Conservation (phyloP, 2,888 invertebrate species). For the Trichacis sp. region DNA sequence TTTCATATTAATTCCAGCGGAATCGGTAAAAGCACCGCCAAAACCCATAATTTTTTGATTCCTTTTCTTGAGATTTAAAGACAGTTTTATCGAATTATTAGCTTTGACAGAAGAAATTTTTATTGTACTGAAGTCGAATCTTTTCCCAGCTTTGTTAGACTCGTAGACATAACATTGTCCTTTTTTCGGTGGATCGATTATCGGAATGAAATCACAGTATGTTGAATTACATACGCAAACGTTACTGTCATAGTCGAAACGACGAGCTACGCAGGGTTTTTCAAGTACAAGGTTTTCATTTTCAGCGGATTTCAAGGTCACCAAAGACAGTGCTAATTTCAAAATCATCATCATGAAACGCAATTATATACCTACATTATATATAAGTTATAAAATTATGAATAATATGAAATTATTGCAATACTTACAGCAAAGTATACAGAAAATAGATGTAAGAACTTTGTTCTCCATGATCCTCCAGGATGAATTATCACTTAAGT, state of each 20-base stretch:
- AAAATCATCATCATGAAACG: too few relatives aligned
- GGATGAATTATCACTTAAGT: too few relatives aligned
- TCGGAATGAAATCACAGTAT: slow-evolving; percentile 78
- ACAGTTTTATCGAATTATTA: slow-evolving; percentile 16
- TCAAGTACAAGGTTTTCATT: too few relatives aligned
- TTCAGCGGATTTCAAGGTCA: too few relatives aligned
- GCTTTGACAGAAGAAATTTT: slow-evolving; percentile 62
- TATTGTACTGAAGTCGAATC: slow-evolving; percentile 70
- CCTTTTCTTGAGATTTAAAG: slow-evolving; percentile 55
- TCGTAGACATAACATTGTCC: slow-evolving; percentile 54
- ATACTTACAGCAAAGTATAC: neutral
- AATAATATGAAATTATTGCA: neutral
- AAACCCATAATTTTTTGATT: slow-evolving; percentile 80
- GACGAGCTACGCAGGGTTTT: too few relatives aligned
- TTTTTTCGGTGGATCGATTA: slow-evolving; percentile 63
- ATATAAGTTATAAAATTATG: neutral
- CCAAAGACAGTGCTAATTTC: too few relatives aligned
- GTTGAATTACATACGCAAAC: slow-evolving; percentile 81
- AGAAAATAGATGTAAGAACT: too few relatives aligned
- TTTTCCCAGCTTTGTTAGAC: slow-evolving; percentile 73
- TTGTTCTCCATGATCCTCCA: too few relatives aligned
- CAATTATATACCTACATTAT: too few relatives aligned
- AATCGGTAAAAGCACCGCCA: slow-evolving; percentile 82
- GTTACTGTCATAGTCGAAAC: slow-evolving; percentile 51
- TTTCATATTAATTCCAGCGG: slow-evolving; percentile 78